A percentile compares a stretch with the other conserved stretches of the same genome.
Conservation (phyloP, 2,888 invertebrate species). For the Slavum lentiscoides region DNA sequence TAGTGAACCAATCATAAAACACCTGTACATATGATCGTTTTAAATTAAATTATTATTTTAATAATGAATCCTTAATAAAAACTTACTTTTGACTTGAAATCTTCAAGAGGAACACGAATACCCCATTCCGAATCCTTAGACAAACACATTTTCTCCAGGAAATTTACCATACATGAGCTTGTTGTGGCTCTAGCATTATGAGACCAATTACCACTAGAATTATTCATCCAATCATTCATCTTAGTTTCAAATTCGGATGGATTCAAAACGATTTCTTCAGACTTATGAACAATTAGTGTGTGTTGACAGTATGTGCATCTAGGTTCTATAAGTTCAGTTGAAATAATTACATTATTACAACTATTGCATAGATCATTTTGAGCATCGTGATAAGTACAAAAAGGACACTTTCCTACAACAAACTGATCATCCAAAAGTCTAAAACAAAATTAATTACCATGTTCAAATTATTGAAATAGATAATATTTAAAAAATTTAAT, state of each 20-base stretch:
- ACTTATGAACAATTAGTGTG: constrained; percentile 73
- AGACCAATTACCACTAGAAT: constrained; percentile 76
- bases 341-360: constrained; percentile 94
- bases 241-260: constrained; percentile 82
- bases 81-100: constrained; percentile 77
- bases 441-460: constrained; percentile 55
- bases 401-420: constrained; percentile 94
- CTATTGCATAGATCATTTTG: constrained; percentile 98
- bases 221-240: constrained; percentile 74
- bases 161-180: constrained; percentile 89
- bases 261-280: constrained; percentile 91
- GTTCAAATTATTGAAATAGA: neutral
- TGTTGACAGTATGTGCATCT: constrained; percentile 85
- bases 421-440: constrained; percentile 68
- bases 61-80: neutral
- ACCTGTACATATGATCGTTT: constrained; percentile 65
- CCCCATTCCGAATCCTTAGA: constrained; percentile 99
- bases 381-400: constrained; percentile 89
- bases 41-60: neutral
- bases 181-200: constrained; percentile 85
- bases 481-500: neutral
- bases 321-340: constrained; percentile 81
- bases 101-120: constrained; percentile 88
- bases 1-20: constrained; percentile 99
- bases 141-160: constrained; percentile 90